Evolutionary conservation across 2,797 vertebrate species (phyloP).

Genomic region (Enteromius thamalakanensis): DNA sequence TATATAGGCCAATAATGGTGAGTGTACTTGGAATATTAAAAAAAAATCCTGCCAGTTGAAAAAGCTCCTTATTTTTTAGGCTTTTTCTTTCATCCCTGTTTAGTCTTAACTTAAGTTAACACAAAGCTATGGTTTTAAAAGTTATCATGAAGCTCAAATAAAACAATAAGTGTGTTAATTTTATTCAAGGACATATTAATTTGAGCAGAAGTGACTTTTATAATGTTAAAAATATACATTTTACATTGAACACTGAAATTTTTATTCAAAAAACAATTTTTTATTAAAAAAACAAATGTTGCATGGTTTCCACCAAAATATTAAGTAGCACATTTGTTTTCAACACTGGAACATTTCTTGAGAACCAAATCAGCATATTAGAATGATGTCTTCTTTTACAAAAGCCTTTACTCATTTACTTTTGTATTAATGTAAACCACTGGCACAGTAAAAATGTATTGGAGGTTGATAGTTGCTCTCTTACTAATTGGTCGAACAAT

Average conservation of each 20-base stretch:
- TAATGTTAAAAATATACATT: background rate
- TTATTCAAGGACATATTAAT: background rate
- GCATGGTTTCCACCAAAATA: background rate
- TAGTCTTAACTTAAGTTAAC: background rate
- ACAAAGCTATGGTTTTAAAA: background rate
- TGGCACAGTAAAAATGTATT: background rate
- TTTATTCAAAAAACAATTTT: background rate
- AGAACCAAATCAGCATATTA: background rate
- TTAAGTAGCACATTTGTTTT: background rate
- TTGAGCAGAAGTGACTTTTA: background rate
- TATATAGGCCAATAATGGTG: conserved; percentile 40
- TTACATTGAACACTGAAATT: background rate
- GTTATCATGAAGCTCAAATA: background rate
- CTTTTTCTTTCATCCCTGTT: conserved; percentile 26
- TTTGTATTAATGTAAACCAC: background rate
- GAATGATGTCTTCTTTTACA: background rate
- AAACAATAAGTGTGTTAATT: background rate
- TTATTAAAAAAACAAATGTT: background rate
- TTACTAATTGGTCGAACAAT: background rate
- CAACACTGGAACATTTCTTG: background rate
- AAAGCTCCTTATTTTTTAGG: background rate
- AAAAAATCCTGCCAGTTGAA: conserved; percentile 8
- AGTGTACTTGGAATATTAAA: conserved; percentile 26
- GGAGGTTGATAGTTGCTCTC: background rate
- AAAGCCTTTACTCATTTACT: too few species aligned